These are phyloP conservation scores for Grammomys dolichurus DNA, from an alignment of 2,113 vertebrate species.

Conservation along the genomic window DNA sequence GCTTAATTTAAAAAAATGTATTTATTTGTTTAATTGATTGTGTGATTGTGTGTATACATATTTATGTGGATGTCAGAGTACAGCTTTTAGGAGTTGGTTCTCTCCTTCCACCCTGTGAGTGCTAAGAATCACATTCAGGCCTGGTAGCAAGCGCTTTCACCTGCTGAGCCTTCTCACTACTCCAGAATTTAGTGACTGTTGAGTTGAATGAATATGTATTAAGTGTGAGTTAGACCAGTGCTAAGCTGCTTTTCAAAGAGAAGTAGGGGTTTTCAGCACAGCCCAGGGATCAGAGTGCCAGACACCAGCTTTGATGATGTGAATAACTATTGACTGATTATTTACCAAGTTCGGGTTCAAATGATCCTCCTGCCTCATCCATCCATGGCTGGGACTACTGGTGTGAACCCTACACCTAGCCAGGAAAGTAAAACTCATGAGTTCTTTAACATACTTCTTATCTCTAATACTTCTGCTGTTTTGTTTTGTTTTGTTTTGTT, in stretches of 20 bases:
- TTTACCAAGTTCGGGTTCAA: not conserved
- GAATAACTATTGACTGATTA: not conserved
- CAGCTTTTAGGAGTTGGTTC: not conserved
- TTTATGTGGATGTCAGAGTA: not conserved
- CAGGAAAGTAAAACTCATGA: not conserved
- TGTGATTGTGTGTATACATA: not conserved
- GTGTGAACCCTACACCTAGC: too few relatives aligned
- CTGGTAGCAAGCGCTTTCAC: not conserved
- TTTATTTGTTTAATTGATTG: not conserved
- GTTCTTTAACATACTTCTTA: not conserved
- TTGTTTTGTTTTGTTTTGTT: too few relatives aligned
- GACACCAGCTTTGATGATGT: not conserved
- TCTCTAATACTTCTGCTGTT: not conserved
- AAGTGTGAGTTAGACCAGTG: not conserved
- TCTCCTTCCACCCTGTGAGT: not conserved
- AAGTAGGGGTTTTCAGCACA: not conserved
- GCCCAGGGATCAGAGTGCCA: not conserved
- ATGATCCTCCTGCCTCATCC: not conserved
- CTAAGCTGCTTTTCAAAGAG: constrained; percentile 10
- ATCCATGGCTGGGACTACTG: not conserved
- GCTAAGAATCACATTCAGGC: not conserved
- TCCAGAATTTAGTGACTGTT: not conserved
- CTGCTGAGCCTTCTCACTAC: not conserved
- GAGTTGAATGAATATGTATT: not conserved
- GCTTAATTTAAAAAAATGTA: not conserved